phyloP scores from a whole-genome alignment of 2,888 invertebrate genomes.

The Tethea ocularis region DNA sequence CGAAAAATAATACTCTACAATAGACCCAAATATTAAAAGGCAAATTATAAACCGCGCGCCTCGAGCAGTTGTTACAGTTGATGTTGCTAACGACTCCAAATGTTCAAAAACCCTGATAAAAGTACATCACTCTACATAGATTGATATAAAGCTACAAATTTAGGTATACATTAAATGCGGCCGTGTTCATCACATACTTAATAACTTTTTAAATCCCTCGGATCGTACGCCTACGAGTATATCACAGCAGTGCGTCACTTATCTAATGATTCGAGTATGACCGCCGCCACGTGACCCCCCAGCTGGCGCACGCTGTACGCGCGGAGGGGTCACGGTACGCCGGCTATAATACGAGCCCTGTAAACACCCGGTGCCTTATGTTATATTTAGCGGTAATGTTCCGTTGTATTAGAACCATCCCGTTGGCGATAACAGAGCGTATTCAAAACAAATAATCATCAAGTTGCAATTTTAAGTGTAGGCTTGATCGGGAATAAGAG shows the following conservation, averaged over 20 bases:
- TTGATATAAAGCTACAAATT: slow-evolving; percentile 2
- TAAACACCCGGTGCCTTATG: slow-evolving; percentile 72
- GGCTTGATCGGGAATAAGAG: background rate
- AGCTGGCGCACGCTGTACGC: slow-evolving; percentile 9
- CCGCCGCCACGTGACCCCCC: slow-evolving; percentile 31
- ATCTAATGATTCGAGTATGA: slow-evolving; percentile 66
- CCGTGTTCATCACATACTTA: slow-evolving; percentile 23
- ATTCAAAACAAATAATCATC: background rate
- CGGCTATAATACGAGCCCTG: slow-evolving; percentile 57
- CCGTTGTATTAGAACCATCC: slow-evolving; percentile 14
- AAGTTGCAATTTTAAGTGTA: background rate
- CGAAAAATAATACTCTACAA: slow-evolving; percentile 1
- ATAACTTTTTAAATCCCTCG: slow-evolving; percentile 50
- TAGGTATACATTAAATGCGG: slow-evolving; percentile 12
- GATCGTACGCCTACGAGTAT: slow-evolving; percentile 63
- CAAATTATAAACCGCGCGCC: background rate
- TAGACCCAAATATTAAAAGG: background rate
- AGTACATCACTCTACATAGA: background rate
- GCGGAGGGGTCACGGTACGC: slow-evolving; percentile 21
- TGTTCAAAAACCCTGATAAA: slow-evolving; percentile 1
- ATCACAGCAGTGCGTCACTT: slow-evolving; percentile 76
- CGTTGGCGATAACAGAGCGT: background rate
- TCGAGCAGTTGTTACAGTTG: background rate
- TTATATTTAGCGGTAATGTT: slow-evolving; percentile 24
- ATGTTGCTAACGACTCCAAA: background rate